Evolutionary conservation across 2,888 invertebrate species (phyloP), one percentile per base, ranked within the genome.

Genomic region (Stenoptilia bipunctidactyla): DNA sequence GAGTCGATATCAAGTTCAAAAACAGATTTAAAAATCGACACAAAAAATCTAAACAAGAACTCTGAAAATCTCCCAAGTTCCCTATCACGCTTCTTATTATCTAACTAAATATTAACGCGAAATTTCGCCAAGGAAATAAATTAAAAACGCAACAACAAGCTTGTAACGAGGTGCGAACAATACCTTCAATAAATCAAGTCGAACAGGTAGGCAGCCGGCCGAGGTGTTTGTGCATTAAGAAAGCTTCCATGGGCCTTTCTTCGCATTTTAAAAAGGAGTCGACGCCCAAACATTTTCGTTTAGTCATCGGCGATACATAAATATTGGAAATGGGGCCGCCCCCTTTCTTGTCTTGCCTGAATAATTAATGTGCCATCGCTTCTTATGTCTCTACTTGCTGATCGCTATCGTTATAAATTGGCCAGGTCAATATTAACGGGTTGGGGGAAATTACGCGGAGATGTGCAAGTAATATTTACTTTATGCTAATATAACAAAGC

Each of bases 241-340:
- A 76, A 69, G 72, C 74, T 74, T 72, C 67, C 73, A 20, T 37
- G 66, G 75, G 67, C 77, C 72, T 82, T 83, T 79, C 82, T 82
- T 75, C 76, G 52, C 55, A 69, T 74, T 77, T 77, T 83, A 84
- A 85, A 85, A 85, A 84, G 83, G 79, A 76, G 79, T 77, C 80
- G 72, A 77, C 72, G 72, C 70, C 70, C 69, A 71, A 30, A 72
- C 75, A 77, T 80, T 83, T 82, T 74, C 67, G 83, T 77, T 60
- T 57, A 77, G 85, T 85, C 85, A 85, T 83, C 77, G 82, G 68
- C 80, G 83, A 82, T 80, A 83, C 85, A 85, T 85, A 85, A 85
- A 85, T 85, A 85, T 83, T 77, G 82, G 75, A 77, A 83, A 77
- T 80, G 75, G 79, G 72, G 75, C 20, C 72, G 69, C 70, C 73